Base-by-base conservation (phyloP, 2,888 invertebrate species). In the Philereme transversata region DNA sequence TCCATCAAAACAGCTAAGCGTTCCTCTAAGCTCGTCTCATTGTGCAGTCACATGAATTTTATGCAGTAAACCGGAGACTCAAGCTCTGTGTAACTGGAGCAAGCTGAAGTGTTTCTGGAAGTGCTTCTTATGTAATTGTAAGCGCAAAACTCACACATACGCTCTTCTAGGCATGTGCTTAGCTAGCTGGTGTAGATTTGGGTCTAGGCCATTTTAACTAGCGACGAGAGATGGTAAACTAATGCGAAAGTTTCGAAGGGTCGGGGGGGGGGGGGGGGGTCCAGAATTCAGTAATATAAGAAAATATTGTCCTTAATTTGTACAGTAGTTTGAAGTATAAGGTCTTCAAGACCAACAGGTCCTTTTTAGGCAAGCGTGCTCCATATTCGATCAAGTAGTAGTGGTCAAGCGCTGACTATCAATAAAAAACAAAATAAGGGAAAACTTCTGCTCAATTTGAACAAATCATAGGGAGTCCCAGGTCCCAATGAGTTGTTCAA, bases 21-120 rank as follows among this genome's bases (percentile, higher is more conserved):
- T 57, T 53, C 55, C 34, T 40, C 49, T 51, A 52, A 62, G 62
- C 44, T 64, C 51, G 58, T 49, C 40, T 52, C 53, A 65, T 62
- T 67, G 60, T 57, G 57, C 44, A 56, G 60, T 64, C 53, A 49
- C 51, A 58, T 58, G 58, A 62, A 64, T 60, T 60, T 62, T 60
- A 59, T 62, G 60, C 50, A 52, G 55, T 45, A 43, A 54, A 54
- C 47, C 50, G 55, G 60, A 56, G 59, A 62, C 57, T 58, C 56
- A 43, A 62, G 62, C 59, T 64, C 49, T 47, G 43, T 51, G 57
- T 54, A 68, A 70, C 70, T 65, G 60, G 66, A 61, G 61, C 66
- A 58, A 55, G 57, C 51, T 57, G 50, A 52, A 62, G 51, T 56
- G 57, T 63, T 60, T 56, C 48, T 62, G 56, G 52, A 45, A 62